Base-by-base conservation (phyloP, 2,888 invertebrate species). In the Podotricha telesiphe region DNA sequence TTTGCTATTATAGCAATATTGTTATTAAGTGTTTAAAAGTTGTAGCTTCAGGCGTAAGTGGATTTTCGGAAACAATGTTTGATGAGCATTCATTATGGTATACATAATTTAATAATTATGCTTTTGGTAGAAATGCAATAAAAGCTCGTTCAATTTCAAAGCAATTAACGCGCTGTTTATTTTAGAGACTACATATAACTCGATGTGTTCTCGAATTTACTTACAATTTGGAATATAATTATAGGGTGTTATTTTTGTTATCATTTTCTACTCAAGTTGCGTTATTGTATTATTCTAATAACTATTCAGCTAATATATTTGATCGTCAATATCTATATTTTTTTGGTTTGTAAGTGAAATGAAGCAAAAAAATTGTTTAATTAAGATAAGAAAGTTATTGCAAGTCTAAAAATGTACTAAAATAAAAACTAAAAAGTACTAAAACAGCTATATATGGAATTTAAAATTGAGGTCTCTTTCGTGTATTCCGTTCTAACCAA, bases 61-160 rank as follows among this genome's bases (percentile, higher is more conserved):
- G 28, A 45, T 45, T 58, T 42, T 45, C 61, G 28, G 61, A 19
- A 62, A 48, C 55, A 67, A 56, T 67, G 19, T 63, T 48, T 42
- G 61, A 51, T 51, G 51, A 58, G 47, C 34, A 34, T 63, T 58
- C 42, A 63, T 67, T 63, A 59, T 63, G 48, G 58, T 50, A 19
- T 47, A 37, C 58, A 59, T 67, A 50, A 70, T 64, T 70, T 47
- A 70, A 50, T 67, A 56, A 66, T 58, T 70, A 67, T 67, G 37
- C 51, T 67, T 70, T 67, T 59, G 34, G 19, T 70, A 67, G 67
- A 64, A 64, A 70, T 70, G 45, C 67, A 70, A 59, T 67, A 63
- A 64, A 51, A 15, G 40, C 51, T 45, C 19, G 58, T 51, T 70
- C 47, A 58, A 67, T 64, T 65, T 59, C 47, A 51, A 45, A 51